phyloP scores from a whole-genome alignment of 2,113 vertebrate genomes.

The Heptranchias perlo region DNA sequence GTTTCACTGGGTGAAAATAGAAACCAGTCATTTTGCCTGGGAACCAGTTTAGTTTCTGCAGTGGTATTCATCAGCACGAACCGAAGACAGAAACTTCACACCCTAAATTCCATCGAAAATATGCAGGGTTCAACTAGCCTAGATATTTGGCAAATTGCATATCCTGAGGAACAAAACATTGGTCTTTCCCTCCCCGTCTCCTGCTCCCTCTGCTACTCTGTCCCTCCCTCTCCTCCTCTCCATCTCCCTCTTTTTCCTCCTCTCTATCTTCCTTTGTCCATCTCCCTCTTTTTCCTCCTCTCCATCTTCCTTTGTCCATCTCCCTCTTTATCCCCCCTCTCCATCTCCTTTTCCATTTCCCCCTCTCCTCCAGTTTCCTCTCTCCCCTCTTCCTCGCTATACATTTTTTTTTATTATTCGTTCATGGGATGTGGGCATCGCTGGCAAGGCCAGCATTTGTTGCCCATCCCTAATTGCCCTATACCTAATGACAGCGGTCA shows the following conservation, averaged over 20 bases:
- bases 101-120: background rate
- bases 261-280: too few species aligned
- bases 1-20: background rate
- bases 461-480: too few species aligned
- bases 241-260: too few species aligned
- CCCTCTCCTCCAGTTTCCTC: too few species aligned
- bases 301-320: too few species aligned
- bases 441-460: too few species aligned
- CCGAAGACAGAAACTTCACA: background rate
- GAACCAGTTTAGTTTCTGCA: background rate
- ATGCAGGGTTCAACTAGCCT: background rate
- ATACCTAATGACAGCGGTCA: background rate
- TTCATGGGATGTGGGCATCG: too few species aligned
- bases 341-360: background rate
- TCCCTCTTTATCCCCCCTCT: too few species aligned
- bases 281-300: background rate
- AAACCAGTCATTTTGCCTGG: background rate
- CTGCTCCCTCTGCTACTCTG: background rate
- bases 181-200: too few species aligned
- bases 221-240: background rate
- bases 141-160: background rate
- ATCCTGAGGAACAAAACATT: background rate
- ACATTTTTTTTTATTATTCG: too few species aligned
- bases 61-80: background rate
- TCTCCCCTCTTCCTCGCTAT: too few species aligned